Base-by-base conservation (phyloP, 1,140 invertebrate species). In the Drosophila sp. region DNA sequence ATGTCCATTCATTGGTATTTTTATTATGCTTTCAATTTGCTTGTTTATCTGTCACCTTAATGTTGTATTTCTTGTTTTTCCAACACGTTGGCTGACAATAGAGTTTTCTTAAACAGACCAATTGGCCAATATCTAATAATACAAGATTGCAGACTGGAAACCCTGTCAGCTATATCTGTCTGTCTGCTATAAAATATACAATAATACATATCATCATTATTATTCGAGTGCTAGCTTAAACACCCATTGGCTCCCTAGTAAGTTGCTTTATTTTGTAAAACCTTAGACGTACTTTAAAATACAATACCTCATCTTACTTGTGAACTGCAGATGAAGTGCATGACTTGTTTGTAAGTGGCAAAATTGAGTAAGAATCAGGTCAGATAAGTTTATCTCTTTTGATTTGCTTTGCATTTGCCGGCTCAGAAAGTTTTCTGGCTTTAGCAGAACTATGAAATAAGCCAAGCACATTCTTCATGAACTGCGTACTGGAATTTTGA, bases 21-120 rank as follows among this genome's bases (percentile, higher is more conserved):
- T 34, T 51, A 50, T 62, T 62, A 62, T 62, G 32, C 34, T 62
- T 46, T 62, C 59, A 62, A 62, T 62, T 62, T 51, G 34, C 36
- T 62, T 50, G 59, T 62, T 51, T 51, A 62, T 62, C 59, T 51
- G 59, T 51, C 59, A 51, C 32, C 51, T 40, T 51, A 51, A 51
- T 41, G 59, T 41, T 29, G 32, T 25, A 34, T 29, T 62, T 13
- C 59, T 45, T 29, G 38, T 41, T 27, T 38, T 34, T 4, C 4
- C 8, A 21, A 21, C 4, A 4, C 21, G 21, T 7, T 8, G 34
- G n/a, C 6, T 18, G 34, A 50, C 18, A 40, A 50, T 62, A 29
- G 59, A 13, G n/a, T 50, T 13, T 32, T 50, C 25, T 32, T 50
- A 32, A 32, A 16, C 46, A 50, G n/a, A 2, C 27, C 46, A 50